Conservation (phyloP, 2,888 invertebrate species). For the Metalampra italica region DNA sequence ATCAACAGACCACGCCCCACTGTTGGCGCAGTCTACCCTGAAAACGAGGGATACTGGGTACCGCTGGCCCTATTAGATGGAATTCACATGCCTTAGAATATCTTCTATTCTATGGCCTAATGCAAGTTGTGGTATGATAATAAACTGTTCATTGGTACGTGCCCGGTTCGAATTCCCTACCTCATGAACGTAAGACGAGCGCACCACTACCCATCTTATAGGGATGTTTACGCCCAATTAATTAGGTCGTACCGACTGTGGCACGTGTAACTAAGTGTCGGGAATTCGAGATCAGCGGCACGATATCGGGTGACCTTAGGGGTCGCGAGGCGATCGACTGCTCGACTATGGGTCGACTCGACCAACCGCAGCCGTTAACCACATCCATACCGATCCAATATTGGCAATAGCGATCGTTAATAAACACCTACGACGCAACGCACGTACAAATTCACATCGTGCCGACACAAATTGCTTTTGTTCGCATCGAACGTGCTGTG, state of each 20-base stretch:
- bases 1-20: too few species aligned
- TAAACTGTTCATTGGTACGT: too few species aligned
- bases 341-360: constrained; percentile 1
- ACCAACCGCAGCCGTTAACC: constrained; percentile 22
- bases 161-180: too few species aligned
- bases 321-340: constrained; percentile 9
- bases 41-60: too few species aligned
- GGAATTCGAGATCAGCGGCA: constrained; percentile 55
- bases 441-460: constrained; percentile 70
- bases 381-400: constrained; percentile 27
- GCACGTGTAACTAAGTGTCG: constrained; percentile 45
- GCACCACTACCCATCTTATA: too few species aligned
- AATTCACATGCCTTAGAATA: too few species aligned
- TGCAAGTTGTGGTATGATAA: too few species aligned
- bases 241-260: constrained; percentile 39
- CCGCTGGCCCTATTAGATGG: too few species aligned
- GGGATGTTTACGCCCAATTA: constrained; percentile 29
- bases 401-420: constrained; percentile 43
- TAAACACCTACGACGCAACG: constrained; percentile 69
- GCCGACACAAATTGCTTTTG: constrained; percentile 76
- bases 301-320: constrained; percentile 57
- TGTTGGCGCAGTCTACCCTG: too few species aligned
- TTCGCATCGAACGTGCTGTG: constrained; percentile 63
- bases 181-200: too few species aligned
- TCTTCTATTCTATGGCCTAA: too few species aligned